Evolutionary conservation across 2,797 vertebrate species (phyloP), one percentile per base, ranked within the genome.

Genomic region (Etheostoma perlongum): DNA sequence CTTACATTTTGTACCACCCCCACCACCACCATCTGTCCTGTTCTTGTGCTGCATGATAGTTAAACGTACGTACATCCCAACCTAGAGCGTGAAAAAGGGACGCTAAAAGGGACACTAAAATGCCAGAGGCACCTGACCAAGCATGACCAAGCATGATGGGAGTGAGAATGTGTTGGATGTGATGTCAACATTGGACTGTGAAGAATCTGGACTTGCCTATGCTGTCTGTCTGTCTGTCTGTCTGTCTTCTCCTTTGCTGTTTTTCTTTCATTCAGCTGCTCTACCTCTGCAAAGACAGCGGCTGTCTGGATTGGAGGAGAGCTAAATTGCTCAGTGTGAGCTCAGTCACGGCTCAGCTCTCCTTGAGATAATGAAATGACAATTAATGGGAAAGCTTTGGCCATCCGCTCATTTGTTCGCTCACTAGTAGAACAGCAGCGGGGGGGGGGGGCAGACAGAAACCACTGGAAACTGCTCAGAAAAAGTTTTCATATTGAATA

Each of bases 331-430:
- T 93, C 87, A 69, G 86, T 83, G 88, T 91, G 92, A 94, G 93
- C 91, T 94, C 27, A 86, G 93, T 95, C 93, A 95, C 86, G 92
- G 91, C 93, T 95, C 90, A 93, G 92, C 90, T 95, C 93, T 94
- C 90, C 88, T 93, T 90, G 89, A 94, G 93, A 95, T 95, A 95
- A 95, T 94, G 93, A 95, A 95, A 95, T 92, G 91, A 95, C 93
- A 95, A 95, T 95, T 95, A 95, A 95, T 93, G 85, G 85, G 86
- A 93, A 94, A 93, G 90, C 92, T 93, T 91, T 90, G 94, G 91
- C 91, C 85, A 72, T 91, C 93, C 85, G 70, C 89, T 91, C 88
- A 88, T 93, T 93, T 93, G 88, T 89, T 86, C 80, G 0, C 74
- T 81, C 81, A 81, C 86, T 82, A 87, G 77, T 77, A 52, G 82